A percentile compares a stretch with the other conserved stretches of the same genome.
phyloP scores from a whole-genome alignment of 2,113 vertebrate genomes.

The Seriola aureovittata region DNA sequence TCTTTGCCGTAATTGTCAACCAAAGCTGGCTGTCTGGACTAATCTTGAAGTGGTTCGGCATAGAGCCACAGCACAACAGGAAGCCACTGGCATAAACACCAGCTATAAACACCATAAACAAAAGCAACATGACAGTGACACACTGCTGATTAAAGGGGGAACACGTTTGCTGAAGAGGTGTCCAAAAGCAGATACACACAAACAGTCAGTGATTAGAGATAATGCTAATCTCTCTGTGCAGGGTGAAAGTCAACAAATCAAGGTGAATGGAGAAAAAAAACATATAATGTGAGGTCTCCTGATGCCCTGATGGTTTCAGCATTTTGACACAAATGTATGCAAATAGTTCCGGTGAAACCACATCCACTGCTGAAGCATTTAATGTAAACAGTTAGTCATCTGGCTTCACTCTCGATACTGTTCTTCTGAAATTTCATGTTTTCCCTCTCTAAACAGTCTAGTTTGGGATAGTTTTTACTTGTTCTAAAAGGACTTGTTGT shows the following conservation, averaged over 20 bases:
- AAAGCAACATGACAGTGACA: slow-evolving; percentile 49
- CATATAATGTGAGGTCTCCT: slow-evolving; percentile 35
- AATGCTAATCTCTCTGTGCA: slow-evolving; percentile 47
- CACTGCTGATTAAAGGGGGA: slow-evolving; percentile 73
- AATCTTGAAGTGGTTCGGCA: slow-evolving; percentile 49
- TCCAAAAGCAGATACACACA: slow-evolving; percentile 55
- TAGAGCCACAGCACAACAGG: slow-evolving; percentile 66
- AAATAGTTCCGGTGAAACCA: slow-evolving; percentile 21
- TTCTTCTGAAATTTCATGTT: slow-evolving; percentile 41
- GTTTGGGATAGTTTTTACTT: background rate
- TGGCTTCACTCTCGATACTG: slow-evolving; percentile 43
- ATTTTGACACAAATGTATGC: slow-evolving; percentile 19
- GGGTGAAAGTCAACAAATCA: slow-evolving; percentile 65
- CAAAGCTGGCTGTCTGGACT: slow-evolving; percentile 47
- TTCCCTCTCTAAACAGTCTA: background rate
- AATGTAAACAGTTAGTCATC: slow-evolving; percentile 23
- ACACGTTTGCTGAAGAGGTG: slow-evolving; percentile 66
- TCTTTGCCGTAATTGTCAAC: slow-evolving; percentile 35
- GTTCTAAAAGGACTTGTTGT: background rate
- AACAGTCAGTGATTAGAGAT: slow-evolving; percentile 56
- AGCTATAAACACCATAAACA: slow-evolving; percentile 71
- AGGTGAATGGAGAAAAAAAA: slow-evolving; percentile 42
- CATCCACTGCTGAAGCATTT: slow-evolving; percentile 27
- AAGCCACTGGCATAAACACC: slow-evolving; percentile 79
- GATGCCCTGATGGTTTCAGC: slow-evolving; percentile 30